Conservation (phyloP, 2,113 vertebrate genomes). For the Apaloderma vittatum region DNA sequence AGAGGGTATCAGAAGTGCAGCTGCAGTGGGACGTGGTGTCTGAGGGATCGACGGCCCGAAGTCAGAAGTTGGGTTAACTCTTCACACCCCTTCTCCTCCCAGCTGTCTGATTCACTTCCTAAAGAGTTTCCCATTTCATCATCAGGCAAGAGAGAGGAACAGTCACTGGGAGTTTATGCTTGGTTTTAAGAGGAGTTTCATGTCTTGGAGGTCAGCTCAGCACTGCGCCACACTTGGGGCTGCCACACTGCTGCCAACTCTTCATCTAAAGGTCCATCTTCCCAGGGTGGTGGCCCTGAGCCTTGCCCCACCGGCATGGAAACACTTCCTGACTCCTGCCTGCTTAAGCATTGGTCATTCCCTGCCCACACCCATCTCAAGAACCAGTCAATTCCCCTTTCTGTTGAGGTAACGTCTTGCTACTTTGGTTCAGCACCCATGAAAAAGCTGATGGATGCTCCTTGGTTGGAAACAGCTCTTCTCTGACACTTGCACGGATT, state of each 20-base stretch:
- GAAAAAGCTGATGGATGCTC: background rate
- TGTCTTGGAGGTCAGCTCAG: background rate
- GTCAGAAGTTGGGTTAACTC: background rate
- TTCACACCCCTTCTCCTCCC: background rate
- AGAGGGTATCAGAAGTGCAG: background rate
- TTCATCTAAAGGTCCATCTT: background rate
- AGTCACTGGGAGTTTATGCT: rapidly evolving
- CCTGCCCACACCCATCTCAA: rapidly evolving
- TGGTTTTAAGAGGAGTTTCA: background rate
- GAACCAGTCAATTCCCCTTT: background rate
- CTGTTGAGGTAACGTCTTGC: background rate
- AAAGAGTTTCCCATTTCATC: rapidly evolving
- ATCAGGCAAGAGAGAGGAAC: background rate
- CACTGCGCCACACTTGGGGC: background rate
- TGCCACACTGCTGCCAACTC: background rate
- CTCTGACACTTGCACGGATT: background rate
- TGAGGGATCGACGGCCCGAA: rapidly evolving
- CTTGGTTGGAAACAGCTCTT: background rate
- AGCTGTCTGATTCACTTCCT: rapidly evolving
- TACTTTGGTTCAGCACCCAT: background rate
- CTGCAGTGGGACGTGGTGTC: background rate
- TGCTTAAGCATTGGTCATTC: background rate
- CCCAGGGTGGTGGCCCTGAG: background rate
- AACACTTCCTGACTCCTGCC: background rate
- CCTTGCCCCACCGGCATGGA: background rate